Conservation (phyloP, 1,140 invertebrate species). For the Reticulitermes speratus region DNA sequence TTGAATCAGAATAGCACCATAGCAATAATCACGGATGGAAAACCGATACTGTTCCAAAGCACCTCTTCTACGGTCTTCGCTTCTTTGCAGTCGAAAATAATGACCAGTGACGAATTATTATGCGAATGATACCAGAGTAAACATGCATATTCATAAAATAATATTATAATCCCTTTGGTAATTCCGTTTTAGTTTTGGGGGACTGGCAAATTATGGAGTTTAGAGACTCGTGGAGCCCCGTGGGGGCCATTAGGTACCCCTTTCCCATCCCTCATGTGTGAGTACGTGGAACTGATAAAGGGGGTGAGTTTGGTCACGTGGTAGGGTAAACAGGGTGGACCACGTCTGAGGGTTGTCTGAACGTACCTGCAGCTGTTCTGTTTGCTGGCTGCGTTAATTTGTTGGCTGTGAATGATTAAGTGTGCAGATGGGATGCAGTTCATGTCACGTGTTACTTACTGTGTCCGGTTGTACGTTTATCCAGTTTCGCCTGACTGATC, state of each 20-base stretch:
- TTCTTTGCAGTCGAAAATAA: not conserved
- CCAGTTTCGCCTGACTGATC: no score
- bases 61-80: not conserved
- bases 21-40: not conserved
- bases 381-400: not conserved
- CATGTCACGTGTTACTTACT: no score
- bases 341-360: not conserved
- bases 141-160: conserved; percentile 13
- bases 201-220: not conserved
- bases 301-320: not conserved
- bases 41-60: not conserved
- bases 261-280: not conserved
- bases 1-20: no score
- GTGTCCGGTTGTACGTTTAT: no score
- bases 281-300: conserved; percentile 12
- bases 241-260: not conserved
- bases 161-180: not conserved
- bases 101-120: not conserved
- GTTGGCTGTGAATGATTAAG: no score
- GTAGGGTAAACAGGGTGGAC: not conserved
- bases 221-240: not conserved
- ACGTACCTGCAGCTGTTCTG: not conserved
- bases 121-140: not conserved
- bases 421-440: no score
- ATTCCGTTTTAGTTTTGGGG: not conserved